Evolutionary conservation across 2,888 invertebrate genomes (phyloP).

Genomic region (Phaonia tiefii): DNA sequence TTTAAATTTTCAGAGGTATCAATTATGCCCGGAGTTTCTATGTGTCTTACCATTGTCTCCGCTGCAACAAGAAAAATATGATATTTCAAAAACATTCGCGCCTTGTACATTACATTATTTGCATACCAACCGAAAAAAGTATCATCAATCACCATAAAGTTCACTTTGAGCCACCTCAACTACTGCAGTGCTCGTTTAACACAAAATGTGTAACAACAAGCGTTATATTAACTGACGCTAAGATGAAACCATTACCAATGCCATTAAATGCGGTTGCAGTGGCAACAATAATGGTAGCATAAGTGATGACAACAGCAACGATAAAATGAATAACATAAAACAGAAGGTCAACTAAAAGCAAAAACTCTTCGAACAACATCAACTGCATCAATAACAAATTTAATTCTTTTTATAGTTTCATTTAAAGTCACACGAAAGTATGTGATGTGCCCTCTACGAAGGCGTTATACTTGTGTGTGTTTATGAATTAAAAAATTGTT

Average conservation of each 20-base stretch:
- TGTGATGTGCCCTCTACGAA: too few species aligned
- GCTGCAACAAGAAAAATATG: too few species aligned
- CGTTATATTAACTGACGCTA: background rate
- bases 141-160: constrained; percentile 67
- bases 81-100: too few species aligned
- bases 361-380: too few species aligned
- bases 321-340: background rate
- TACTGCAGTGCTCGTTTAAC: constrained; percentile 41
- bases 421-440: too few species aligned
- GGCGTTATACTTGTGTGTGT: too few species aligned
- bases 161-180: constrained; percentile 45
- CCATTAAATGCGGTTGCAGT: background rate
- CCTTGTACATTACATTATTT: constrained; percentile 59
- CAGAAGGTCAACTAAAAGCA: background rate
- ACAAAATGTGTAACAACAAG: constrained; percentile 3
- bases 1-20: too few species aligned
- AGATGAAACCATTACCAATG: background rate
- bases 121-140: constrained; percentile 47
- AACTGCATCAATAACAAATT: too few species aligned
- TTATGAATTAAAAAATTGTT: too few species aligned
- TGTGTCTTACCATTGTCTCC: too few species aligned
- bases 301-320: background rate
- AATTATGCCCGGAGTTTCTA: too few species aligned
- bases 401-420: too few species aligned
- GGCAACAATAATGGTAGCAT: constrained; percentile 3